Base-by-base conservation (phyloP, 2,888 invertebrate species). In the Melanotus villosus region DNA sequence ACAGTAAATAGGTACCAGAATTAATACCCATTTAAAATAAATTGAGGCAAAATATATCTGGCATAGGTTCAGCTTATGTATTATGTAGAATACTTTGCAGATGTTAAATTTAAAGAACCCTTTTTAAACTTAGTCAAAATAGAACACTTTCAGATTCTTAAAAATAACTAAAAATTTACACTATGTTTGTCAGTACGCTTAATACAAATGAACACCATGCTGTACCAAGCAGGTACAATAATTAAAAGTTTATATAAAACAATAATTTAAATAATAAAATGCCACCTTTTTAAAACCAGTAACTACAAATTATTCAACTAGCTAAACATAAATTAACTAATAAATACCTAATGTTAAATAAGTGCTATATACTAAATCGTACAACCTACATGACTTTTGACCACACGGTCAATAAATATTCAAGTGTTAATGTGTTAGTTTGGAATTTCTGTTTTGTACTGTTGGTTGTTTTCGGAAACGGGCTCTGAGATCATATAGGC, bases 401-500 rank as follows among this genome's bases (percentile, higher is more conserved):
- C 74, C 68, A 56, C 21, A 30, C 23, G 45, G 70, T 57, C 70
- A 32, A 66, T 59, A 66, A 62, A 58, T 65, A 60, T 32, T 63
- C 38, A 63, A 18, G 9, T 23, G 23, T 54, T 23, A 41, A 59
- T 52, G 47, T 70, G 70, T 70, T 70, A 75, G 76, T 74, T 76
- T 76, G 76, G 79, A 80, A 80, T 79, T 76, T 72, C 75, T 76
- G 76, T 74, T 82, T 83, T 83, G 83, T 83, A 83, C 83, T 83
- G 79, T 78, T 77, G 77, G 77, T 78, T 78, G 75, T 74, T 73
- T 74, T 76, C 32, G 60, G 56, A 71, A 71, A 65, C 36, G 63
- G 47, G 68, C 73, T 77, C 77, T 80, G 82, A 83, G 83, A 83
- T 83, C 82, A 83, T 81, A 79, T 80, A 84, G 84, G 84, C 84